Base-by-base conservation (phyloP, 2,113 vertebrate genomes). In the Machaerirhynchus nigripectus region DNA sequence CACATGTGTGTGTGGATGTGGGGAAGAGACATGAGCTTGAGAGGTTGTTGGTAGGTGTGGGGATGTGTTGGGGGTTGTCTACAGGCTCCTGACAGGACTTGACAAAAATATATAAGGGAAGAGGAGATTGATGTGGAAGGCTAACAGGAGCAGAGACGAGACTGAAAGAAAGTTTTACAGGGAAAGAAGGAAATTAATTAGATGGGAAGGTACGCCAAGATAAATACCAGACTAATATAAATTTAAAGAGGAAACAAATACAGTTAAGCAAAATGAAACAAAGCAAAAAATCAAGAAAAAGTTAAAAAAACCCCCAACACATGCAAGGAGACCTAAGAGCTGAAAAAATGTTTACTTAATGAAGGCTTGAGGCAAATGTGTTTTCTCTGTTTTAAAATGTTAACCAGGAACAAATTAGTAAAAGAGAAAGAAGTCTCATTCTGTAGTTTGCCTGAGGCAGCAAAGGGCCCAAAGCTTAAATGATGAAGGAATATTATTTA, bases 1-100 rank as follows among this genome's bases (percentile, higher is more conserved):
- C 24, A 40, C 10, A 2, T 9, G 30, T 24, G 1, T 42, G 31
- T 52, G 42, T 27, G n/a, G 0, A 0, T 3, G 9, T 28, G 12
- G 12, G 15, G 23, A 60, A n/a, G 21, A 83, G 31, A 53, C 0
- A 2, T 9, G 50, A 77, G 17, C 33, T 55, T 68, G 9, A 52
- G 52, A 78, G 9, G 44, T 63, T 71, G 40, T 3, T 26, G 35
- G 44, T 60, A 42, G 30, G 7, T 60, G 12, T 60, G 9, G 11
- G 35, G 6, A 24, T 64, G 22, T 7, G 0, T 7, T 74, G 24
- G 69, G 44, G 20, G 15, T 20, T 78, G 33, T 64, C 46, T 42
- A 9, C 12, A 30, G 12, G 6, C 11, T 76, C 35, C 79, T 83
- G 70, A 57, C 28, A 83, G 46, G 10, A 88, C 40, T 1, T 74